Evolutionary conservation across 2,797 vertebrate genomes (phyloP), one percentile per base, ranked within the genome.

Genomic region (Phalanger gymnotis): DNA sequence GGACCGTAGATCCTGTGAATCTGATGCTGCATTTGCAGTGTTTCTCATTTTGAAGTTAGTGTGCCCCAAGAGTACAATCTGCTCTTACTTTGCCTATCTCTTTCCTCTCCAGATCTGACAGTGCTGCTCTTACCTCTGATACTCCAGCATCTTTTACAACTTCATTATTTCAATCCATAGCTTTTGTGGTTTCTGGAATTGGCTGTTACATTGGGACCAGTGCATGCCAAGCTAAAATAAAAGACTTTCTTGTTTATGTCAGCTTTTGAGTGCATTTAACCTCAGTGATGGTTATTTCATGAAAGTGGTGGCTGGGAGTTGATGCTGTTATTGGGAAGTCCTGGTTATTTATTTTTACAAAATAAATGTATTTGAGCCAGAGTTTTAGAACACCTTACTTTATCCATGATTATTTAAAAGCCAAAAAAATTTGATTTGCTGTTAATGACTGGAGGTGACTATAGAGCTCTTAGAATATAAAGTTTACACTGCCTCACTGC

Each of bases 141-240:
- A 7, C 27, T 90, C 53, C 4, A 14, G 4, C 61, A 16, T 53
- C 61, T 95, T 93, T 92, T 53, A 22, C 66, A 92, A 66, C 57
- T 31, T 54, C 52, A 22, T 94, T 73, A 22, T 95, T 96, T 95
- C 92, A 31, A 31, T 58, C 54, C 56, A 73, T 16, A 73, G 25
- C 91, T 53, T 92, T 53, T 92, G 25, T 90, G 66, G 93, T 92
- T 96, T 95, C 93, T 95, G 94, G 90, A 57, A 90, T 52, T 27
- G 81, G 94, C 61, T 25, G 90, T 81, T 51, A 53, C 81, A 54
- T 0, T 87, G 3, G 91, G 91, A 89, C 81, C 58, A 1, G 47
- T 28, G 31, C n/a, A 16, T 61, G 91, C 66, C 61, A 28, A 9
- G n/a, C 56, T 61, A 27, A 89, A 87, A 54, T 61, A 30, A 89